Conservation (phyloP, 2,113 vertebrate species). For the western clawed frog (Xenopus tropicalis) region UCB_Xtro_10.0 CM004449.2:74940001-74940500, state of each 20-base stretch:
- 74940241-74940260: slow-evolving; percentile 42
- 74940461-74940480: not conserved
- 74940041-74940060: slow-evolving; percentile 33
- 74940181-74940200: slow-evolving; percentile 35
- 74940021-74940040: slow-evolving; percentile 36
- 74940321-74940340: slow-evolving; percentile 44
- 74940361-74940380: slow-evolving; percentile 35
- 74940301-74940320: slow-evolving; percentile 42
- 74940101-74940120: slow-evolving; percentile 47
- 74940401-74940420: slow-evolving; percentile 43
- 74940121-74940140: slow-evolving; percentile 11
- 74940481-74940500: not conserved
- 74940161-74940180: slow-evolving; percentile 40
- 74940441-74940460: not conserved
- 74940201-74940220: slow-evolving; percentile 29
- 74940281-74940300: slow-evolving; percentile 54
- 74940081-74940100: slow-evolving; percentile 1
- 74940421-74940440: not conserved
- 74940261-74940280: slow-evolving; percentile 47
- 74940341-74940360: slow-evolving; percentile 48
- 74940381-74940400: slow-evolving; percentile 31
- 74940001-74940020: not conserved
- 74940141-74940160: slow-evolving; percentile 29
- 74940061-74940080: slow-evolving; percentile 19
- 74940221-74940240: slow-evolving; percentile 45